These are phyloP conservation scores for Xylocampa areola DNA, from an alignment of 2,888 invertebrate species.

Conservation along the genomic window DNA sequence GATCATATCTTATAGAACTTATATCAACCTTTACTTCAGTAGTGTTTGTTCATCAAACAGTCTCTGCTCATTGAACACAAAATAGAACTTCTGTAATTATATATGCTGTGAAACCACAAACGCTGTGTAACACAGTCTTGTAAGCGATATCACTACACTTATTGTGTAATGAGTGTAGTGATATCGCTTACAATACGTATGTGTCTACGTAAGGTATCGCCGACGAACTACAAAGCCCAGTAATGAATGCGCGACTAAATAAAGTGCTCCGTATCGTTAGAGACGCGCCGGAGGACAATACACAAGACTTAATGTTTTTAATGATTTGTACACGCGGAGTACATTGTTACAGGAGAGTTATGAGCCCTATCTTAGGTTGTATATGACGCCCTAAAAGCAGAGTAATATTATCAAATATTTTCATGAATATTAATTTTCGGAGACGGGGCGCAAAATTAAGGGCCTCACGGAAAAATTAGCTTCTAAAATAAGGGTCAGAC, in stretches of 20 bases:
- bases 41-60: too few relatives aligned
- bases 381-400: not conserved
- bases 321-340: conserved; percentile 1
- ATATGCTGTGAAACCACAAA: not conserved
- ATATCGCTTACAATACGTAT: too few relatives aligned
- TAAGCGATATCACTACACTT: conserved; percentile 10
- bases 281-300: not conserved
- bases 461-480: too few relatives aligned
- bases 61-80: too few relatives aligned
- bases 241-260: conserved; percentile 22
- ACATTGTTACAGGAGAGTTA: not conserved
- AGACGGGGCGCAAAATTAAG: not conserved
- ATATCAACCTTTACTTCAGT: too few relatives aligned
- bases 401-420: not conserved
- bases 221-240: conserved; percentile 7
- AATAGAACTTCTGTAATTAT: not conserved
- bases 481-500: too few relatives aligned
- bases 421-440: not conserved
- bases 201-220: conserved; percentile 4
- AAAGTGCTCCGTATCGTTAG: conserved; percentile 11
- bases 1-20: not conserved
- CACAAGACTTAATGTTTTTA: conserved; percentile 4
- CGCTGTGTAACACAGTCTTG: not conserved
- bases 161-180: too few relatives aligned
- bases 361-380: not conserved